These are phyloP conservation scores for Drosophila paranaensis DNA, from an alignment of 2,888 invertebrate genomes.

Conservation along the genomic window DNA sequence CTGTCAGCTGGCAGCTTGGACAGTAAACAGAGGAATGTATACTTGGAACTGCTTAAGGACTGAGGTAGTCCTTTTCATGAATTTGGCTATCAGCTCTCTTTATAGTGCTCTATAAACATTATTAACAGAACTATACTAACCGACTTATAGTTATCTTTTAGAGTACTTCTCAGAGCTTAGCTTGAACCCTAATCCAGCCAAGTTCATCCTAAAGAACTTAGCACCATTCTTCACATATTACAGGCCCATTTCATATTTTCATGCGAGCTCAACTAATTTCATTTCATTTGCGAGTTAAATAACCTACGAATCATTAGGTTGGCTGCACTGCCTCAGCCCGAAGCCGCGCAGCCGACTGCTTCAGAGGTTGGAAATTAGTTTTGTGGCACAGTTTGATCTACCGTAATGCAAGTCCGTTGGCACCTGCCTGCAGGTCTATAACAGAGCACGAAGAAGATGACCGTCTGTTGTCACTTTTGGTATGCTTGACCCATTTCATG, in stretches of 20 bases:
- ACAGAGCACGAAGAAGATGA: constrained; percentile 20
- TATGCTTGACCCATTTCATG: constrained; percentile 75
- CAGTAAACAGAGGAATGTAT: neutral
- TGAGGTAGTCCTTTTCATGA: neutral
- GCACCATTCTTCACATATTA: neutral
- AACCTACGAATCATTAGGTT: constrained; percentile 8
- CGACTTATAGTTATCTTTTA: neutral
- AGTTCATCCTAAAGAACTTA: neutral
- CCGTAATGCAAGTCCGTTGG: constrained; percentile 47
- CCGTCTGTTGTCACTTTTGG: constrained; percentile 66
- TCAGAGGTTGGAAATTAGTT: constrained; percentile 13
- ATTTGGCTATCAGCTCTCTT: neutral
- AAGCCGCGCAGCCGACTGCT: constrained; percentile 5
- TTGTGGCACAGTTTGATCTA: constrained; percentile 51
- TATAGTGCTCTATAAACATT: neutral
- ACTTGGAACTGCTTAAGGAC: too few species aligned
- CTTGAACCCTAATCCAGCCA: neutral
- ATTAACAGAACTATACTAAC: neutral
- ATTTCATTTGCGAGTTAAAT: neutral
- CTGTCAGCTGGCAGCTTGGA: constrained; percentile 15
- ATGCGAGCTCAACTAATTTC: neutral
- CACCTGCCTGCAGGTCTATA: constrained; percentile 32
- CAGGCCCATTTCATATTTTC: neutral
- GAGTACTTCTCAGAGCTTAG: neutral
- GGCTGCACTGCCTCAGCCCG: constrained; percentile 7